Conservation (phyloP, 1,140 invertebrate species). For the Atta colombica region DNA sequence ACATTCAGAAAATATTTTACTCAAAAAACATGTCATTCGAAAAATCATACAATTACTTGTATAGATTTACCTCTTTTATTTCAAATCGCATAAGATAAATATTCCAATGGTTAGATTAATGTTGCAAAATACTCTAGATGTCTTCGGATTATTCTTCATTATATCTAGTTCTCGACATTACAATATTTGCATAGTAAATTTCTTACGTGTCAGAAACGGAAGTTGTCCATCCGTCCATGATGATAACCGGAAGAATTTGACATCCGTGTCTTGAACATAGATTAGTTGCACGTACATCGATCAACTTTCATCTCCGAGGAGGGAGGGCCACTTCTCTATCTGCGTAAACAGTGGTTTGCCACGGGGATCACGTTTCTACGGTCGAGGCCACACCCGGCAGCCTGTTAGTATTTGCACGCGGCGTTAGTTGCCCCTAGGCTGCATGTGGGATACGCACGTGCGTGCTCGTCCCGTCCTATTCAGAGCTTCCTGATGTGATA, state of each 20-base stretch:
- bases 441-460: slow-evolving; percentile 74
- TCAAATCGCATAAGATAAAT: too few relatives aligned
- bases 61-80: background rate
- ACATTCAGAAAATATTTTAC: background rate
- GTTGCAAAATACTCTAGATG: background rate
- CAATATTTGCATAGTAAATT: slow-evolving; percentile 28
- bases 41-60: background rate
- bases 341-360: slow-evolving; percentile 80
- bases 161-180: background rate
- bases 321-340: slow-evolving; percentile 63
- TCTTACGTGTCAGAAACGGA: slow-evolving; percentile 32
- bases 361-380: slow-evolving; percentile 79
- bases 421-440: slow-evolving; percentile 61
- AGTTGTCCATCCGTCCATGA: slow-evolving; percentile 1
- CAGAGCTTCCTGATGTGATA: slow-evolving; percentile 66
- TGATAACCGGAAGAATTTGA: slow-evolving; percentile 69
- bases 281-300: slow-evolving; percentile 71
- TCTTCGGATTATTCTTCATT: slow-evolving; percentile 40
- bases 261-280: slow-evolving; percentile 56
- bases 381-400: slow-evolving; percentile 74
- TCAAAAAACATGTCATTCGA: background rate
- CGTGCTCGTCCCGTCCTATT: slow-evolving; percentile 50
- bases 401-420: slow-evolving; percentile 75
- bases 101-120: too few relatives aligned
- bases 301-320: slow-evolving; percentile 56